These are phyloP conservation scores for Ophion ellenae DNA, from an alignment of 2,888 invertebrate genomes.

Conservation along the genomic window DNA sequence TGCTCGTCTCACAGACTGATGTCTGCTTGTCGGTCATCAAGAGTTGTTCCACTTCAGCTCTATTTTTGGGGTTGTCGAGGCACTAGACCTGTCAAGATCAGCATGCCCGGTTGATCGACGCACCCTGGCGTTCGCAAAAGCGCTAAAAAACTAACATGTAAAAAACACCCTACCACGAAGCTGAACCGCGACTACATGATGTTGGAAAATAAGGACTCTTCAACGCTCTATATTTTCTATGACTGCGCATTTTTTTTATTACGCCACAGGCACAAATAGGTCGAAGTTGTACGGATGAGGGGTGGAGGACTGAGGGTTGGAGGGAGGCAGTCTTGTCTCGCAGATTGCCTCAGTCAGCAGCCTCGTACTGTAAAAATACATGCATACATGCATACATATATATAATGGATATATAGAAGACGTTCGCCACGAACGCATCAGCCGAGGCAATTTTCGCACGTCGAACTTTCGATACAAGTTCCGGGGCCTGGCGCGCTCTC, in stretches of 20 bases:
- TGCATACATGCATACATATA: slow-evolving; percentile 31
- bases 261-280: slow-evolving; percentile 53
- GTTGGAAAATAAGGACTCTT: neutral
- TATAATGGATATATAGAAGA: slow-evolving; percentile 31
- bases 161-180: too few species aligned
- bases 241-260: slow-evolving; percentile 56
- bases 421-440: slow-evolving; percentile 65
- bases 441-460: slow-evolving; percentile 73
- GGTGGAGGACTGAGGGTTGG: neutral
- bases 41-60: too few species aligned
- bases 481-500: slow-evolving; percentile 43
- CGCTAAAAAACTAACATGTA: too few species aligned
- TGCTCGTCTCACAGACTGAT: too few species aligned
- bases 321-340: slow-evolving; percentile 49
- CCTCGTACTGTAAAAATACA: slow-evolving; percentile 43
- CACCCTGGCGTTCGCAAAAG: too few species aligned
- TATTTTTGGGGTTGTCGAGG: too few species aligned
- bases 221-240: neutral
- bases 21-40: too few species aligned
- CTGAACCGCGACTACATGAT: neutral
- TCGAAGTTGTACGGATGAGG: slow-evolving; percentile 28
- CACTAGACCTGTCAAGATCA: too few species aligned
- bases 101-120: too few species aligned
- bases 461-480: slow-evolving; percentile 74
- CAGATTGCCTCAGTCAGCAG: slow-evolving; percentile 62